A percentile compares a stretch with the other conserved stretches of the same genome.
Conservation (phyloP, 2,113 vertebrate genomes). For the Gobio gobio region DNA sequence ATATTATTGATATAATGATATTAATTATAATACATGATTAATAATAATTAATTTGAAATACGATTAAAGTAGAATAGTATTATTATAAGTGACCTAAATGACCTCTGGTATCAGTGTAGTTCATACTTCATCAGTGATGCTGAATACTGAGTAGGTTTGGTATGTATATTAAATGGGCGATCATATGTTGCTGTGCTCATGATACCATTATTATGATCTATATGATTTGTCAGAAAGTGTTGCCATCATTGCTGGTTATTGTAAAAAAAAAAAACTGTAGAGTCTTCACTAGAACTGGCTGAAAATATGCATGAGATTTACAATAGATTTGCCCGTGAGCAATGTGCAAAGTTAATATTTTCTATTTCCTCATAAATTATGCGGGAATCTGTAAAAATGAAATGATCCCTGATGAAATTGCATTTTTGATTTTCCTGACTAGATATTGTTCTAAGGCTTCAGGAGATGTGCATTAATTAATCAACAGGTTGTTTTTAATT, state of each 20-base stretch:
- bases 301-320: slow-evolving; percentile 36
- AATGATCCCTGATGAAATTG: slow-evolving; percentile 41
- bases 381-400: slow-evolving; percentile 38
- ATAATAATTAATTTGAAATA: no score
- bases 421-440: slow-evolving; percentile 25
- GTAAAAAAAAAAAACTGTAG: not conserved
- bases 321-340: slow-evolving; percentile 19
- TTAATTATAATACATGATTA: not conserved
- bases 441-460: slow-evolving; percentile 45
- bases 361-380: slow-evolving; percentile 54
- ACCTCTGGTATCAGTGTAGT: not conserved
- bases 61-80: no score
- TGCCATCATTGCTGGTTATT: not conserved
- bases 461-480: slow-evolving; percentile 37
- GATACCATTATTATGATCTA: not conserved
- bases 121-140: not conserved
- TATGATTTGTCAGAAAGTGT: slow-evolving; percentile 2
- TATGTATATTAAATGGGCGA: not conserved
- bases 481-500: slow-evolving; percentile 36
- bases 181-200: not conserved
- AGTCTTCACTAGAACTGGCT: not conserved
- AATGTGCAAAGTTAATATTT: slow-evolving; percentile 51
- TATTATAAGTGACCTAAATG: no score
- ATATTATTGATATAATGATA: not conserved
- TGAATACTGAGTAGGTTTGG: not conserved